Evolutionary conservation across 1,140 invertebrate species (phyloP).

Genomic region (Choristoneura fumiferana): DNA sequence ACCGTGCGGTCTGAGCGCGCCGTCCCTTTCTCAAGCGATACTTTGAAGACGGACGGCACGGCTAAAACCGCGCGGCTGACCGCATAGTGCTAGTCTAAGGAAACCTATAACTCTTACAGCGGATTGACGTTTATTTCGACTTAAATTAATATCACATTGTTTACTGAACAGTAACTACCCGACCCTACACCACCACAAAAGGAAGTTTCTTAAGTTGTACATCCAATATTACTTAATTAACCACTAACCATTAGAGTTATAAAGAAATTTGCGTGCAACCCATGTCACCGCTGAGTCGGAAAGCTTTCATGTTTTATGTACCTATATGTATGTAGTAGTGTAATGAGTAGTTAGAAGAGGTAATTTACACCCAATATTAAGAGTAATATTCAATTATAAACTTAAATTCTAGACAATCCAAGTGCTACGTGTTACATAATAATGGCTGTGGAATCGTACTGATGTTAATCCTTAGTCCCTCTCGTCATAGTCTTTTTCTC

Average conservation of each 20-base stretch:
- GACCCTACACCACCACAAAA: too few species aligned
- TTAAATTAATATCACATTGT: too few species aligned
- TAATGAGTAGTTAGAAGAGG: constrained; percentile 31
- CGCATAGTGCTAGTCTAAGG: too few species aligned
- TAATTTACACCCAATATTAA: constrained; percentile 31
- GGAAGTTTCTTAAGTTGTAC: too few species aligned
- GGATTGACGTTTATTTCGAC: too few species aligned
- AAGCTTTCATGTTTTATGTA: constrained; percentile 10
- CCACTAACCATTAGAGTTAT: background rate
- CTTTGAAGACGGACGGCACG: too few species aligned
- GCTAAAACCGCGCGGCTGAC: too few species aligned
- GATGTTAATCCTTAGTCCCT: constrained; percentile 66
- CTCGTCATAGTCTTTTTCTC: constrained; percentile 53
- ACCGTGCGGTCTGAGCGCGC: too few species aligned
- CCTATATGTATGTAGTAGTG: constrained; percentile 21
- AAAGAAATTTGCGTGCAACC: constrained; percentile 4
- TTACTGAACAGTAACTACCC: too few species aligned
- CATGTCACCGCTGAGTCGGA: background rate
- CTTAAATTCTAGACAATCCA: constrained; percentile 50
- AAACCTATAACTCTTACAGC: too few species aligned
- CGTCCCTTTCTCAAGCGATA: too few species aligned
- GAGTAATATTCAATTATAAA: constrained; percentile 45
- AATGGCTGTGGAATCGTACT: constrained; percentile 75
- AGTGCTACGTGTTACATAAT: constrained; percentile 69
- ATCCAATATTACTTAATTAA: too few species aligned